Base-by-base conservation (phyloP, 1,140 invertebrate species). In the Lepidotrigona ventralis region DNA sequence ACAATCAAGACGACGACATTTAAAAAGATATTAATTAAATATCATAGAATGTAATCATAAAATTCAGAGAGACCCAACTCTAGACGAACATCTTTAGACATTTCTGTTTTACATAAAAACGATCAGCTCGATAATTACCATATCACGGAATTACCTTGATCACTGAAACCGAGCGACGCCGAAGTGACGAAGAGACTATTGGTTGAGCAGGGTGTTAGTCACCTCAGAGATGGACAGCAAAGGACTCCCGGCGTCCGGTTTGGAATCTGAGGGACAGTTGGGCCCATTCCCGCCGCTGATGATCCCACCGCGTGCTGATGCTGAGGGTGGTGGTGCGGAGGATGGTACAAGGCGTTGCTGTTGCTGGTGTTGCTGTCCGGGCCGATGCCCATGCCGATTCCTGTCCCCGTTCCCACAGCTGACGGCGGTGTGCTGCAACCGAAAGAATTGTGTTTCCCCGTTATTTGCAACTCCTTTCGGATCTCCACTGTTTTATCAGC, bases 181-280 rank as follows among this genome's bases (percentile, higher is more conserved):
- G 88, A 85, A 69, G 84, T 87, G 72, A 90, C 83, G 86, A 84
- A 82, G 64, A 83, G 85, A 87, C 91, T 94, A 96, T 93, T 96
- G 96, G 93, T 96, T 96, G 93, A 97, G 95, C 87, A 97, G 93
- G 87, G 96, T 97, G 94, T 97, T 97, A 91, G 97, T 97, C 95
- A 97, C 96, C 96, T 97, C 96, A 95, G 96, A 97, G 96, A 97
- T 96, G 95, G 97, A 97, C 95, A 97, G 90, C 95, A 97, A 89
- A 95, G 96, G 96, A 96, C 96, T 97, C 94, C 96, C 95, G 93
- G 93, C 92, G 95, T 97, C 96, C 94, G 95, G 94, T 94, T 96
- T 95, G 94, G 95, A 93, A 95, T 95, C 91, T 95, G 93, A 60
- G 91, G 89, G 91, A 92, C 95, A 95, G 91, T 92, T 92, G 94